Evolutionary conservation across 2,888 invertebrate genomes (phyloP), one percentile per base, ranked within the genome.

Genomic region (Aplocera efformata): DNA sequence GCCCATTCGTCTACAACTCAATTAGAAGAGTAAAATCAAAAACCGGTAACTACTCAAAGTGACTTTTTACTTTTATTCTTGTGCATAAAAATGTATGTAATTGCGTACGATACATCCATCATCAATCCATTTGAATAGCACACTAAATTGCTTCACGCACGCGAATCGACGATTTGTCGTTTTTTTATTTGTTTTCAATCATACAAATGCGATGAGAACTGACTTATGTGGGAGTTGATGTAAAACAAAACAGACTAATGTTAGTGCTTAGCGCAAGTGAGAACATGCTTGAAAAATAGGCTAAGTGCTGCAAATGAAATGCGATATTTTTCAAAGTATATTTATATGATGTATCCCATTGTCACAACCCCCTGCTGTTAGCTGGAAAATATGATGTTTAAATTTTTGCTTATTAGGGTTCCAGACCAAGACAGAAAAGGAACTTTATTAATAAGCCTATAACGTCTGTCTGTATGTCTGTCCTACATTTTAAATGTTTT

Each of bases 91-190:
- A 32, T 8, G 43, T 32, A 40, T 26, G 41, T 43, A 36, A 38
- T 50, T 47, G 50, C 44, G 40, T 45, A 50, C 45, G 46, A 70
- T 66, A 63, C 60, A 73, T 74, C 63, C 58, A 74, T 72, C 67
- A 67, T 67, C 62, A 48, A 52, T 54, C 59, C 57, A 63, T 67
- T 67, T 71, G 70, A 73, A 76, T 70, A 63, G 57, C 58, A 50
- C 48, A 56, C 65, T 60, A 72, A 75, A 79, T 79, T 68, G 67
- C 61, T 63, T 58, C 53, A 62, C 64, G 65, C 80, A 77, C 75
- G 79, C 79, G 60, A 79, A 65, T 61, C 48, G 45, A 47, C 62
- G 57, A 72, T 76, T 73, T 67, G 58, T 63, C 55, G 63, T 66
- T 67, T 66, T 68, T 67, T 60, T 55, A 46, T 61, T 62, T 59